Evolutionary conservation across 2,797 vertebrate genomes (phyloP), one percentile per base, ranked within the genome.

Genomic region (Crypturellus tataupa): DNA sequence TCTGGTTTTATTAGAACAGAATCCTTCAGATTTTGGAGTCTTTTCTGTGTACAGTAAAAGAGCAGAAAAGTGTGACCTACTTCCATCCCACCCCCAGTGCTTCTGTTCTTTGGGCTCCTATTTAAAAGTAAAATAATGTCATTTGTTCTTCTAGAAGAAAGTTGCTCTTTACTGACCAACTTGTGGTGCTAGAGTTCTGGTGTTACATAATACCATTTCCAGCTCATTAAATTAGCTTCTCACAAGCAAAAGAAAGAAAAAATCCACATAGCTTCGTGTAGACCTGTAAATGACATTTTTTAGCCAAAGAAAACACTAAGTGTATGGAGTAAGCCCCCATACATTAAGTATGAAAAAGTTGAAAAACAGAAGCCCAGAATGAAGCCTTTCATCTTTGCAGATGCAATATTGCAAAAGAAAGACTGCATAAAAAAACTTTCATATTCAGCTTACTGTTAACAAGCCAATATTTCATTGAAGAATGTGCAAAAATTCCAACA

Each of bases 1-100:
- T 21, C 86, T 81, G 5, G 56, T 89, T 68, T 62, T 78, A 10
- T 68, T 65, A 58, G 39, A 77, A 33, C 21, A 77, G 47, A 92
- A 62, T 71, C 40, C 44, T 59, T 80, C 31, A 16, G 20, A 78
- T 75, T 89, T 89, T 39, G n/a, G 0, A 49, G 47, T 81, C 69
- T 72, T 4, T 76, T 82, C 47, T 78, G 35, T 53, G 27, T 37
- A 14, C 71, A 77, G 78, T 18, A 62, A 59, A 93, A 35, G 6
- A 67, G 23, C 31, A 85, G 31, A 42, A 89, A 94, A 75, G 11
- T 18, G 4, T 21, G 13, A 49, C 42, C 65, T 60, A 23, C 21
- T 79, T 76, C 24, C 24, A 31, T 44, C 58, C 24, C 3, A 17
- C 3, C 1, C 37, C 12, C 11, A 53, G 8, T 47, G 5, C 33